Evolutionary conservation across 2,888 invertebrate species (phyloP), one percentile per base, ranked within the genome.

Genomic region (Heterodera filipjevi): DNA sequence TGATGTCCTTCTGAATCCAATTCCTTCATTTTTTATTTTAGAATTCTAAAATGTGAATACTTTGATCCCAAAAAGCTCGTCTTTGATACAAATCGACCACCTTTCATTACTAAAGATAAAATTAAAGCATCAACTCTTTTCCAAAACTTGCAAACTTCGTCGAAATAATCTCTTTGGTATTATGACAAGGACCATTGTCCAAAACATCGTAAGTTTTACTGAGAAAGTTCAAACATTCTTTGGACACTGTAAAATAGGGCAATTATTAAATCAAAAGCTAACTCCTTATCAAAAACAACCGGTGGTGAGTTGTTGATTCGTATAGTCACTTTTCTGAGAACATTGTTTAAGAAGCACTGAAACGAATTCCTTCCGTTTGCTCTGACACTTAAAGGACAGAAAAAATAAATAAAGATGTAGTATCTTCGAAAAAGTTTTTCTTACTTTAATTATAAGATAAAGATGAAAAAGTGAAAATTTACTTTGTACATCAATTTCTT

Each of bases 31-130:
- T 19, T 49, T 16, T 77, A 30, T 53, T 22, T 35, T 14, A 35
- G 19, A 68, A 10, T 14, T 32, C 19, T 76, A 30, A 6, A 76
- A 22, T 66, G 2, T 16, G 14, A 77, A 22, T 30, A 86, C 86
- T 82, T 85, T 82, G 16, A 87, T 75, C 16, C 87, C 86, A 32
- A 82, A 77, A 68, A 88, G 81, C 76, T 87, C 87, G 71, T 87
- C 87, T 76, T 84, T 83, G 39, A 87, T 84, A 77, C 87, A 86
- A 49, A 87, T 82, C 10, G 79, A 77, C 72, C 88, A 85, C 12
- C 79, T 83, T 35, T 84, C 82, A 22, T 81, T 82, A 44, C 81
- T 80, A 32, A 66, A 75, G n/a, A n/a, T n/a, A n/a, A 75, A 19
- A 22, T 19, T 27, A 66, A 33, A 3, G 8, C 16, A 27, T 10